Percentiles rank a stretch among this genome's conserved stretches.
Conservation (phyloP, 2,888 invertebrate genomes). For the Isoperla grammatica region DNA sequence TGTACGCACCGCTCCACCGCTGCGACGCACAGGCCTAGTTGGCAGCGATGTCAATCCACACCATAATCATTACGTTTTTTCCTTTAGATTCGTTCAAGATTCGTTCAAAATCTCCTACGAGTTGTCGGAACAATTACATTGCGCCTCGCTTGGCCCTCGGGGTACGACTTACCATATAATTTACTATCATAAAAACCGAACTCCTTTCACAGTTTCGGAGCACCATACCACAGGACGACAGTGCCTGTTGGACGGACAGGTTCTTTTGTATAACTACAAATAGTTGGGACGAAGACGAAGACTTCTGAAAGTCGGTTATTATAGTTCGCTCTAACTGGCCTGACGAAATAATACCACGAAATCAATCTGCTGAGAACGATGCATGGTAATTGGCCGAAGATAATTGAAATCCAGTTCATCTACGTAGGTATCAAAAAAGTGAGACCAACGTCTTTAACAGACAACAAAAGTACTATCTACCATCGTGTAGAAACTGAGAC, state of each 20-base stretch:
- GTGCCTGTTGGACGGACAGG: neutral
- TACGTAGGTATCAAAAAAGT: no score
- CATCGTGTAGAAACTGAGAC: no score
- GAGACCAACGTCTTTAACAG: no score
- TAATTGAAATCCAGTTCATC: constrained; percentile 18
- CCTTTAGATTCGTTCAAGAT: neutral
- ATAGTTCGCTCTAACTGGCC: neutral
- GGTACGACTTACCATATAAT: constrained; percentile 1
- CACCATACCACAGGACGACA: constrained; percentile 10
- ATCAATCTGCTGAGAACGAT: neutral
- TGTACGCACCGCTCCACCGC: no score
- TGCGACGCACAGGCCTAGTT: neutral
- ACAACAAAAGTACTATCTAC: no score
- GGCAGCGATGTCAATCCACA: neutral
- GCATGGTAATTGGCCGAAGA: constrained; percentile 13
- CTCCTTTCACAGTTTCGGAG: constrained; percentile 4
- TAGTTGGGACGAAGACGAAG: neutral
- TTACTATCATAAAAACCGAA: constrained; percentile 14
- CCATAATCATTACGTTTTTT: constrained; percentile 10
- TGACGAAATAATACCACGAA: constrained; percentile 8
- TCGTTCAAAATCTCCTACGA: neutral
- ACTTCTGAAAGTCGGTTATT: neutral
- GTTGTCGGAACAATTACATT: constrained; percentile 16
- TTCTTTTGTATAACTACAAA: neutral
- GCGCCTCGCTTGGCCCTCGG: neutral